Base-by-base conservation (phyloP, 2,113 vertebrate genomes). In the Phainopepla nitens region DNA sequence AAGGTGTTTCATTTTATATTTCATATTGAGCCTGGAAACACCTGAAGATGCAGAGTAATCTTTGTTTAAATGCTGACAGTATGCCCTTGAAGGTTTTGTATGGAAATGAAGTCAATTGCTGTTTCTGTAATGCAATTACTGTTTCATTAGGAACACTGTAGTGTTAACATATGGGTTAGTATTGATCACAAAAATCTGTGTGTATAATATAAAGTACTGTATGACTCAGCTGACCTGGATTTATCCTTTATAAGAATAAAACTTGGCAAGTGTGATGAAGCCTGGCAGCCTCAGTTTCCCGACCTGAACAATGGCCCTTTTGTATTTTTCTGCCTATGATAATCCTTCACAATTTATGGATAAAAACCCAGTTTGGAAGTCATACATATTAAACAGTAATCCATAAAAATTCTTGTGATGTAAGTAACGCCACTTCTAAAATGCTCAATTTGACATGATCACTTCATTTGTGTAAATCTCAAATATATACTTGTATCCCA, bases 1-100 rank as follows among this genome's bases (percentile, higher is more conserved):
- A 61, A 96, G 90, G 89, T 92, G 86, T 94, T 96, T 56, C 54
- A 71, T 91, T 96, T 93, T 92, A 50, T 85, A 80, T 96, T 96
- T 77, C 90, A 57, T 94, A 41, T 70, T 87, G 82, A 95, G 77
- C 89, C 78, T 88, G 88, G 94, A 61, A 91, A 49, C 51, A 87
- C 56, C 65, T 92, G 95, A 77, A 64, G 82, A 90, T 89, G 69
- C 78, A 94, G 94, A 89, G 85, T 81, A 69, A 90, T 76, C 79
- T 87, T 93, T 95, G 77, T 87, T 60, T 78, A 90, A 96, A 62
- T 85, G 76, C 79, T 93, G 81, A 82, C 50, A 82, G 23, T 66
- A 81, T 66, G 79, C 44, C 51, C 89, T 96, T 89, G 76, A 87
- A 93, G 65, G 79, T 96, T 94, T 91, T 89, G 23, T 86, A 72